Base-by-base conservation (phyloP, 2,888 invertebrate genomes). In the Ochropacha duplaris region DNA sequence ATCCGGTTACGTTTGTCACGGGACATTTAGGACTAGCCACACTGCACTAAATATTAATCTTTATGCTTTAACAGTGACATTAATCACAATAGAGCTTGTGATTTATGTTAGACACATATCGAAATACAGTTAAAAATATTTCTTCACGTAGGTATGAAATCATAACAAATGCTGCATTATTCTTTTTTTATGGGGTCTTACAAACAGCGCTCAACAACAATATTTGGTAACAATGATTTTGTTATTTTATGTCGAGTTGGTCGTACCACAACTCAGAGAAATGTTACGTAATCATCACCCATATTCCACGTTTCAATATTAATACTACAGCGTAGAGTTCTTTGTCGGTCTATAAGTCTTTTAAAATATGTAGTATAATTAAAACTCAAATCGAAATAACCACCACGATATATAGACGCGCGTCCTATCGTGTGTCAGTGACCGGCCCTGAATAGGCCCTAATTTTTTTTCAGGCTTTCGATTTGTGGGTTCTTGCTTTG, bases 401-500 rank as follows among this genome's bases (percentile, higher is more conserved):
- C 72, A 76, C 76, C 68, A 60, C 69, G 70, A 74, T 71, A 69
- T 60, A 64, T 68, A 63, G 69, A 69, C 62, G 57, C 69, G 76
- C 76, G 76, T 81, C 80, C 76, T 77, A 70, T 73, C 78, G 79
- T 83, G 74, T 85, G 88, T 87, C 88, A 87, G 83, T 87, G 89
- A 88, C 88, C 90, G 90, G 72, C 73, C 74, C 80, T 90, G 85
- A 90, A 91, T 90, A 83, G 80, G 69, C 76, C 82, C 83, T 84
- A 85, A 84, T 86, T 90, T 91, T 89, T 82, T 89, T 88, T 79
- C 87, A 87, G 83, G 67, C 74, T 78, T 84, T 89, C 90, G 88
- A 90, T 90, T 90, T 90, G 92, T 92, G 92, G 88, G 91, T 90
- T 90, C 91, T 83, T 79, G 88, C 91, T 90, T 92, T 92, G 92